These are phyloP conservation scores for Hemibagrus guttatus DNA, from an alignment of 2,797 vertebrate genomes.

Conservation along the genomic window DNA sequence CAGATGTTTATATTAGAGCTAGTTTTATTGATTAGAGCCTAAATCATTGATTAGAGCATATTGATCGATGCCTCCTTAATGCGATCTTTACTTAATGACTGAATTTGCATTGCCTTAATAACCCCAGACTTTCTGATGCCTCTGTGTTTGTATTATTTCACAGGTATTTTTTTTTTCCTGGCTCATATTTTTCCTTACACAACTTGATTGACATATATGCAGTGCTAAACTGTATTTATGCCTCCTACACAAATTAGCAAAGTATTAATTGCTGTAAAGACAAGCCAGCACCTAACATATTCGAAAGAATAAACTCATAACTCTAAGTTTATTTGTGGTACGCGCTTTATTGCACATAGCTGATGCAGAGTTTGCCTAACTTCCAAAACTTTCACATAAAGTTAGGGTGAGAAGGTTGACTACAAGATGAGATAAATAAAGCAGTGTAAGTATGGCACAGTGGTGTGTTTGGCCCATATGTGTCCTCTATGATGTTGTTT, in stretches of 20 bases:
- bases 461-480: slow-evolving; percentile 50
- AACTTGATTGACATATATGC: background rate
- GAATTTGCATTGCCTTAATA: background rate
- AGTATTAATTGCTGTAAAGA: background rate
- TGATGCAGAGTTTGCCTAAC: background rate
- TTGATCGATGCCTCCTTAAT: background rate
- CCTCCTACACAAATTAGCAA: background rate
- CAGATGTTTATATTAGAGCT: background rate
- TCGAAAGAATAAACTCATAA: background rate
- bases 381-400: slow-evolving; percentile 36
- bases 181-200: background rate
- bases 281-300: background rate
- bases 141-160: slow-evolving; percentile 6
- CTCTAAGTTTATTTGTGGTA: background rate
- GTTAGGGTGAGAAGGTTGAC: slow-evolving; percentile 40
- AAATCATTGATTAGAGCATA: background rate
- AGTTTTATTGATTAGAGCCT: background rate
- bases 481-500: slow-evolving; percentile 55
- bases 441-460: slow-evolving; percentile 42
- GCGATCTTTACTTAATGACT: background rate
- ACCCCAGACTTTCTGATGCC: background rate
- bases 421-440: background rate
- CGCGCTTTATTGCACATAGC: background rate
- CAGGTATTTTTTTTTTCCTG: background rate
- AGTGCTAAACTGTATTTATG: background rate